A percentile compares a stretch with the other conserved stretches of the same genome.
Evolutionary conservation across 2,888 invertebrate genomes (phyloP).

Genomic region (Plebejus melissa): DNA sequence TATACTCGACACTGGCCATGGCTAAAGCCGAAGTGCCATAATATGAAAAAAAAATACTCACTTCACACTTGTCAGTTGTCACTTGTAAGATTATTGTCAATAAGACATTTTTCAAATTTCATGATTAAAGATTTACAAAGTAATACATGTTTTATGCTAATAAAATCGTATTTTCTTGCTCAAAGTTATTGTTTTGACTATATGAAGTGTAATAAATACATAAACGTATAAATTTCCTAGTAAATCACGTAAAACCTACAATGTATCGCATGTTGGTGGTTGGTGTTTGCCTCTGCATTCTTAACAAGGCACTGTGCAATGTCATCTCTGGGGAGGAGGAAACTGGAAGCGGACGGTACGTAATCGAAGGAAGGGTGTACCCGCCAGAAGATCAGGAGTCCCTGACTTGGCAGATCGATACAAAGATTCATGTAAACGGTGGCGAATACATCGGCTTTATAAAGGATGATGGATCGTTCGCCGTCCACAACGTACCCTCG

Average conservation of each 20-base stretch:
- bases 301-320: constrained; percentile 44
- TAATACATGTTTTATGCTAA: neutral
- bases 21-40: too few relatives aligned
- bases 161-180: neutral
- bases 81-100: too few relatives aligned
- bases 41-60: too few relatives aligned
- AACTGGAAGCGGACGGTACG: constrained; percentile 78
- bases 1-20: too few relatives aligned
- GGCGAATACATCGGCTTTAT: constrained; percentile 93
- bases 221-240: neutral
- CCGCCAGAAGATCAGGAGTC: constrained; percentile 81
- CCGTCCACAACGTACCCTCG: constrained; percentile 90
- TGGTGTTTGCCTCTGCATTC: constrained; percentile 28
- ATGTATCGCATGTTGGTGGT: constrained; percentile 33
- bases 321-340: constrained; percentile 60
- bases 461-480: constrained; percentile 94
- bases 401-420: constrained; percentile 86
- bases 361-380: constrained; percentile 90
- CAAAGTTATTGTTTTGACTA: neutral
- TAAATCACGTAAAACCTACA: neutral
- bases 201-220: neutral
- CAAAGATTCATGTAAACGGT: constrained; percentile 90
- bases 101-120: too few relatives aligned
- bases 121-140: neutral
- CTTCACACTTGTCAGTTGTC: too few relatives aligned